A percentile compares a stretch with the other conserved stretches of the same genome.
phyloP scores from a whole-genome alignment of 2,888 invertebrate genomes.

The Reticulitermes lucifugus region DNA sequence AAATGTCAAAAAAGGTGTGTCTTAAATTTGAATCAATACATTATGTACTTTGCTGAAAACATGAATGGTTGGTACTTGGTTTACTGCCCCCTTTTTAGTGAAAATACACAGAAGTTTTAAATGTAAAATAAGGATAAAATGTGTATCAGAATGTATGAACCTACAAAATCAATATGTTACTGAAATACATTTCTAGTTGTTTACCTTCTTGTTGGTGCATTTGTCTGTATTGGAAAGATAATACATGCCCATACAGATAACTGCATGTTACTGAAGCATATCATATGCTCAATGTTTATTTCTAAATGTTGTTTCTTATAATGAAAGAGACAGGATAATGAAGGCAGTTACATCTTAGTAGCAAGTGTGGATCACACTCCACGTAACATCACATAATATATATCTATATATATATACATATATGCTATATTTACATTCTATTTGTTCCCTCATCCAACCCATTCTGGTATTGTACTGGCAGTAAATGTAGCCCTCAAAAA shows the following conservation, averaged over 20 bases:
- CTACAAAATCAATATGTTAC: too few species aligned
- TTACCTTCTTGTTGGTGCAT: too few species aligned
- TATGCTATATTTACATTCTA: constrained; percentile 18
- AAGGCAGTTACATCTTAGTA: neutral
- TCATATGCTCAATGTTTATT: neutral
- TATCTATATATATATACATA: neutral
- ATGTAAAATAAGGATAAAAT: too few species aligned
- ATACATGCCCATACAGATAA: neutral
- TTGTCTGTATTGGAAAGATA: too few species aligned
- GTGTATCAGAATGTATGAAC: too few species aligned
- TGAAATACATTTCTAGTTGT: too few species aligned
- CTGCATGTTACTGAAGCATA: neutral
- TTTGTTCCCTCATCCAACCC: constrained; percentile 48
- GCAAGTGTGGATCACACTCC: neutral
- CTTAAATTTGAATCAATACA: too few species aligned
- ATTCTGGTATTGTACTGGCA: constrained; percentile 34
- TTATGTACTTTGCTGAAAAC: too few species aligned
- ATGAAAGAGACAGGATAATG: neutral
- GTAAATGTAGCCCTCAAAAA: neutral
- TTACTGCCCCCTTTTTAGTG: too few species aligned
- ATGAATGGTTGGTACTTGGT: too few species aligned
- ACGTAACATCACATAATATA: neutral
- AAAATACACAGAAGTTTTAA: too few species aligned
- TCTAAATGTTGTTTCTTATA: neutral
- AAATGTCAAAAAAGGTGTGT: too few species aligned